Base-by-base conservation (phyloP, 2,888 invertebrate species). In the Malacosoma neustria region DNA sequence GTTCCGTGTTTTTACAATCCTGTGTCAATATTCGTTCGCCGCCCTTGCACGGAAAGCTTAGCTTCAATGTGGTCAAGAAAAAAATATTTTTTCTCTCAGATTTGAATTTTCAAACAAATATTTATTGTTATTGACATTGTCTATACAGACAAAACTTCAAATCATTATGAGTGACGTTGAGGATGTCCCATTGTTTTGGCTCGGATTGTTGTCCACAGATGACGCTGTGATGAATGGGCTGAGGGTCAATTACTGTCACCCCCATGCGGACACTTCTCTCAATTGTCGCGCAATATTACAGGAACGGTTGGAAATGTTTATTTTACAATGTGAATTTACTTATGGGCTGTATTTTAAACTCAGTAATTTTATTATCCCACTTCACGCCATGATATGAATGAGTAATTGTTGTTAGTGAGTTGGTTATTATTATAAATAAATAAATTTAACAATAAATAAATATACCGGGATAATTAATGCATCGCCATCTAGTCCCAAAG, bases 181-280 rank as follows among this genome's bases (percentile, higher is more conserved):
- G 47, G 41, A 32, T 36, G 43, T 37, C 45, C 45, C 46, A 48
- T 60, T 59, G 57, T 59, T 55, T 57, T 54, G 41, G 39, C 39
- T 32, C 32, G 33, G 39, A 51, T 53, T 48, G 50, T 36, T 53
- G 46, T 42, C 42, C 41, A 45, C 50, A 45, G 49, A 50, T 46
- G 43, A 41, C 43, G 39, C 37, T 48, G 41, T 57, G 51, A 58
- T 54, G 52, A 57, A 58, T 53, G 45, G 48, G 38, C 39, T 40
- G 33, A 45, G 49, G 48, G 53, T 51, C 55, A 52, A 55, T 57
- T 47, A 50, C 52, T 49, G 57, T 54, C 51, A 45, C 45, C 56
- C 57, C 22, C 22, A 22, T 22, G 9, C 22, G 22, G 22, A 22
- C 22, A 22, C 22, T 22, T 22, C 22, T 22, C 5, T 22, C 9